Evolutionary conservation across 2,113 vertebrate species (phyloP).

Genomic region (Stigmatopora argus): DNA sequence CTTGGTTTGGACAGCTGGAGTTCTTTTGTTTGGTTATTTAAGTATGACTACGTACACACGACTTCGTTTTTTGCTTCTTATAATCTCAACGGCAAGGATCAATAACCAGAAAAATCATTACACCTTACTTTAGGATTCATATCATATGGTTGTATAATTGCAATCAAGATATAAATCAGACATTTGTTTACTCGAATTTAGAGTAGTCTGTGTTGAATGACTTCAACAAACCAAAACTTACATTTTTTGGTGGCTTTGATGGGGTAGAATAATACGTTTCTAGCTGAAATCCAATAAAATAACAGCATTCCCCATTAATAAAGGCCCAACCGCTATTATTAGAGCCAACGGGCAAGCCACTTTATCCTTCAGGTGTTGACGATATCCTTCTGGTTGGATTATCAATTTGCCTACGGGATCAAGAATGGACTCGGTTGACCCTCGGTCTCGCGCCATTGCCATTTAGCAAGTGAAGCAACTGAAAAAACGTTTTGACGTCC

Average conservation of each 20-base stretch:
- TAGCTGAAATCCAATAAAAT: not conserved
- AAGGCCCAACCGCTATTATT: constrained; percentile 8
- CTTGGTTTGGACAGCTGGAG: not conserved
- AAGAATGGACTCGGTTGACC: constrained; percentile 38
- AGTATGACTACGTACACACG: not conserved
- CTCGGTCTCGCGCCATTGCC: constrained; percentile 22
- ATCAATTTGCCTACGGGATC: constrained; percentile 45
- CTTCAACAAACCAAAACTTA: too few species aligned
- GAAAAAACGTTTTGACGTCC: too few species aligned
- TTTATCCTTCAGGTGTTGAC: constrained; percentile 58
- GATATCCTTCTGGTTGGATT: constrained; percentile 53
- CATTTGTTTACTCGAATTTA: not conserved
- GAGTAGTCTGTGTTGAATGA: too few species aligned
- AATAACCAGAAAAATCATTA: not conserved
- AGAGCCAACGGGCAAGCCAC: constrained; percentile 15
- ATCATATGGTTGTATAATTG: not conserved
- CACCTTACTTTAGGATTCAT: not conserved
- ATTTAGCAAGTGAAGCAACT: constrained; percentile 24
- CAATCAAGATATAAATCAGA: not conserved
- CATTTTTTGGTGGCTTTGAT: not conserved
- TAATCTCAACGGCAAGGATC: too few species aligned
- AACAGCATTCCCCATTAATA: not conserved
- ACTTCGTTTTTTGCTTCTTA: not conserved
- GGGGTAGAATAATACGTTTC: not conserved
- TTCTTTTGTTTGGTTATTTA: not conserved